Base-by-base conservation (phyloP, 2,888 invertebrate genomes). In the Rhingia campestris region DNA sequence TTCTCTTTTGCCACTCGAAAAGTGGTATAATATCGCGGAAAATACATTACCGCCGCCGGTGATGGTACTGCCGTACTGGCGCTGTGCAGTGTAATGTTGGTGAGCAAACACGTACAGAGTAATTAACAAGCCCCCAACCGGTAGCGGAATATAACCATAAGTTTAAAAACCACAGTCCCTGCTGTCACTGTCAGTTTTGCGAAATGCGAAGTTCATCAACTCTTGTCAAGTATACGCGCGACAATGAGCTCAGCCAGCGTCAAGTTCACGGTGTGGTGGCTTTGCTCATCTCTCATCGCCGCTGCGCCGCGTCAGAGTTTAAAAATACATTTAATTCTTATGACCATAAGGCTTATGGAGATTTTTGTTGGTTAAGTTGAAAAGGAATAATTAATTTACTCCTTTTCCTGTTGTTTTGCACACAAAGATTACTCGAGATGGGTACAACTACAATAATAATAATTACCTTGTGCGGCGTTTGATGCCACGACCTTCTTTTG, bases 401-500 rank as follows among this genome's bases (percentile, higher is more conserved):
- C 69, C 74, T 75, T 67, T 69, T 81, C 61, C 74, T 67, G 61
- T 59, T 56, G 70, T 70, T 84, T 74, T 74, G 74, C 79, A 82
- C 69, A 72, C 22, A 45, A 9, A 47, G 43, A 35, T 6, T 39
- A 53, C 45, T 61, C 32, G 33, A 12, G 10, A 6, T n/a, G 9
- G 9, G 6, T n/a, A n/a, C 4, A 32, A 12, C 37, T 14, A 53
- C 22, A 22, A 14, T 12, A 30, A 4, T 45, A 49, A 43, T 87
- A 88, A 88, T 91, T 91, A 95, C 95, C 93, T 94, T 95, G 90
- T 94, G 94, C 54, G 94, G 93, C 88, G 94, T 94, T 87, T 93
- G 93, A 90, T 94, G 94, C 94, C 94, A 94, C 89, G 94, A 94
- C 88, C 94, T 93, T 88, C 94, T 91, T 89, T 94, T 93, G 87